These are phyloP conservation scores for Gyps fulvus DNA, from an alignment of 2,113 vertebrate species.

Conservation along the genomic window DNA sequence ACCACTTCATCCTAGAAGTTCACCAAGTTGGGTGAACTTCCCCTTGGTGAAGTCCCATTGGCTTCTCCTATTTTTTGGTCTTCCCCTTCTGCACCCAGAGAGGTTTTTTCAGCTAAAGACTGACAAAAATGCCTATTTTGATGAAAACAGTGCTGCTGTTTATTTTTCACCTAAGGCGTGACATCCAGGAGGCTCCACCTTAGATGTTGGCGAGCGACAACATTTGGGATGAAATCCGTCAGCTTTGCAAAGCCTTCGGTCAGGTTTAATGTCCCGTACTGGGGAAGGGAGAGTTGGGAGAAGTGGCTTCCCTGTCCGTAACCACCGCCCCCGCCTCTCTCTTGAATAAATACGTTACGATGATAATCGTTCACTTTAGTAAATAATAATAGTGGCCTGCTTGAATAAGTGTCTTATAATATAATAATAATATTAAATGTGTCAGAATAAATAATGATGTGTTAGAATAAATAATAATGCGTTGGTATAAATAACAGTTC, in stretches of 20 bases:
- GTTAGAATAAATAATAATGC: no score
- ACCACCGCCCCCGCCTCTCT: fast-evolving
- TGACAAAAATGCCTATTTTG: neutral
- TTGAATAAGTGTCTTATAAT: no score
- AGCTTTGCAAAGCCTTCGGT: no score
- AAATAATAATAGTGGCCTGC: no score
- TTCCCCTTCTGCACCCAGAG: neutral
- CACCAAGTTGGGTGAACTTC: neutral
- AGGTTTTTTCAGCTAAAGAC: neutral
- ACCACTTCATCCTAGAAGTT: neutral
- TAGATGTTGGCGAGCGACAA: fast-evolving
- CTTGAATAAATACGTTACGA: neutral
- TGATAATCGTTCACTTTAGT: neutral
- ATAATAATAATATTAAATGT: no score
- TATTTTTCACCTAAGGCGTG: fast-evolving
- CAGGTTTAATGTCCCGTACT: fast-evolving
- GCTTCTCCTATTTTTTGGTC: neutral
- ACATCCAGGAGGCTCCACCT: neutral
- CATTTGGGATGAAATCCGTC: neutral
- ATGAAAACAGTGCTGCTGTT: neutral
- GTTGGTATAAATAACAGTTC: no score
- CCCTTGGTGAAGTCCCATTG: neutral
- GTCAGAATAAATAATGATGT: no score
- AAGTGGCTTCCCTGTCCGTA: neutral
- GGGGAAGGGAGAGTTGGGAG: neutral